Base-by-base conservation (phyloP, 2,797 vertebrate genomes). In the Myotis findleyi region DNA sequence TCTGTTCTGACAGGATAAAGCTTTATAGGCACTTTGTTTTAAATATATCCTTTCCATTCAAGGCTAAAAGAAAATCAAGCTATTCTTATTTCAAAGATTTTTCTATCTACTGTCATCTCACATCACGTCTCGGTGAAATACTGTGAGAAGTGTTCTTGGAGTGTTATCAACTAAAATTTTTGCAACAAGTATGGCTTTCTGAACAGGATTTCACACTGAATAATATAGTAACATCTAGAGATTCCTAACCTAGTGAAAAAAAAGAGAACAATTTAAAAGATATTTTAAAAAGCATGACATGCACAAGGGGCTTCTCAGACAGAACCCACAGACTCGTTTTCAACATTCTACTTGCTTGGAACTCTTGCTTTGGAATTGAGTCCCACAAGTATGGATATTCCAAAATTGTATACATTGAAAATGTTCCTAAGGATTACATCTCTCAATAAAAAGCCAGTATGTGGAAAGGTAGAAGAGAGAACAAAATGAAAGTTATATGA, bases 211-310 rank as follows among this genome's bases (percentile, higher is more conserved):
- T 98, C 97, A 97, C 97, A 97, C 97, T 97, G 98, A 98, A 98
- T 98, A 98, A 97, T 97, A 98, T 97, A 97, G 98, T 98, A 98
- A 97, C 97, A 98, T 98, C 98, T 98, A 98, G 98, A 98, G 97
- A 98, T 97, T 98, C 95, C 95, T 98, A 98, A 97, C 96, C 97
- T 96, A 98, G 96, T 95, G 96, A 91, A 77, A 91, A 91, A 97
- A 97, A 84, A 93, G 82, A 98, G 97, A 96, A 97, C 96, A 96
- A 94, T 97, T 97, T 95, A 71, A 95, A 87, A 92, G 92, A 95
- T 96, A 96, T 96, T 98, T 98, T 98, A 87, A 97, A 98, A 97
- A 97, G 95, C 91, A 95, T 98, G 97, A 98, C 92, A 97, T 97
- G 97, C 95, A 95, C 90, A 69, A 98, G 97, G 97, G 97, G 95